Percentiles rank a stretch among this genome's conserved stretches.
Evolutionary conservation across 2,888 invertebrate genomes (phyloP).

Genomic region (Caenorhabditis japonica): DNA sequence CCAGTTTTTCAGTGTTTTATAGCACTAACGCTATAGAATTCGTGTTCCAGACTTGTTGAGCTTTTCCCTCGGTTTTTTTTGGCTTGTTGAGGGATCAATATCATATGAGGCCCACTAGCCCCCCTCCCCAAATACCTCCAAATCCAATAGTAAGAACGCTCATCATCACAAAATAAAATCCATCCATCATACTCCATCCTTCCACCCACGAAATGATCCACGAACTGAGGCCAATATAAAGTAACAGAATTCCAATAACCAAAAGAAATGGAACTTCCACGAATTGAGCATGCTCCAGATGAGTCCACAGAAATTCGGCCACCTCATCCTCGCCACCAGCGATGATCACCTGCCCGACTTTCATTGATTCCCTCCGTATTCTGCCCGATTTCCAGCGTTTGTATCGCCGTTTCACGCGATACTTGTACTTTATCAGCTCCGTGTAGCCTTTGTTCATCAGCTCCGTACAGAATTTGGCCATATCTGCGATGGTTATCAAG

Average conservation of each 20-base stretch:
- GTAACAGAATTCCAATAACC: slow-evolving; percentile 60
- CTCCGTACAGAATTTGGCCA: slow-evolving; percentile 77
- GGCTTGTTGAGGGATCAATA: too few species aligned
- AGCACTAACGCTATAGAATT: too few species aligned
- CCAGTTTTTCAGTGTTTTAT: too few species aligned
- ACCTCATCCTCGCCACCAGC: slow-evolving; percentile 76
- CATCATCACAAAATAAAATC: slow-evolving; percentile 96
- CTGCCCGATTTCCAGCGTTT: slow-evolving; percentile 67
- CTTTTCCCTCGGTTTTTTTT: too few species aligned
- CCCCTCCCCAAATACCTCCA: slow-evolving; percentile 75
- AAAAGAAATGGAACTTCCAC: slow-evolving; percentile 75
- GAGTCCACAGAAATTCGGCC: slow-evolving; percentile 76
- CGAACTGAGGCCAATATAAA: slow-evolving; percentile 64
- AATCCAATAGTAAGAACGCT: slow-evolving; percentile 95
- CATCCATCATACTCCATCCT: slow-evolving; percentile 81
- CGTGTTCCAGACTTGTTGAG: too few species aligned
- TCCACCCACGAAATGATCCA: slow-evolving; percentile 66
- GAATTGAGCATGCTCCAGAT: slow-evolving; percentile 75
- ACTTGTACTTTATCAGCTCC: slow-evolving; percentile 73
- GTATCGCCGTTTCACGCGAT: slow-evolving; percentile 62
- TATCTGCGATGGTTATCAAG: slow-evolving; percentile 75
- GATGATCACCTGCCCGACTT: slow-evolving; percentile 71
- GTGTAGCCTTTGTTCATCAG: slow-evolving; percentile 75
- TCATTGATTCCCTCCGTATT: slow-evolving; percentile 61
- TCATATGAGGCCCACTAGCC: too few species aligned